Evolutionary conservation across 1,140 invertebrate genomes (phyloP), one percentile per base, ranked within the genome.

Genomic region (Aphidius gifuensis): DNA sequence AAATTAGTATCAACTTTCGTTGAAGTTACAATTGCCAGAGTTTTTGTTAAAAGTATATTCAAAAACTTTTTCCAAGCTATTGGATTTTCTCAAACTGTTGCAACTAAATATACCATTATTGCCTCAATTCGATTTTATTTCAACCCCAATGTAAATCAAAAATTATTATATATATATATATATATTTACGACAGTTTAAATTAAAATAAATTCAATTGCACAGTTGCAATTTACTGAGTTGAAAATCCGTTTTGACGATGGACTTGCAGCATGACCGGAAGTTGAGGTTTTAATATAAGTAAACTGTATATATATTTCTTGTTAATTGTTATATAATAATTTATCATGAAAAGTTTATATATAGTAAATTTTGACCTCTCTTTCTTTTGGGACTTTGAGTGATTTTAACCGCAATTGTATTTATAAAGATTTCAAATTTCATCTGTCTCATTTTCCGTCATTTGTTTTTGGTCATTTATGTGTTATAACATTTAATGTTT

Each of bases 1-100:
- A 58, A 58, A 58, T 58, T 58, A 58, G 56, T 58, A 58, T 58
- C 56, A 48, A 58, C 44, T 58, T 58, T 58, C 5, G 32, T 32
- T 23, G 21, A 58, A 48, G 44, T 16, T 16, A 49, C 2, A 16
- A 23, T 16, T 4, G 3, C 16, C 5, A 6, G 43, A 21, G 42
- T 9, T 7, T 9, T 21, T 47, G 45, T 45, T 39, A 8, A 9
- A 58, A 58, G 23, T 58, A 8, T 8, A 44, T 7, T 53, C n/a
- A 39, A 38, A 39, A 32, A 53, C 9, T 6, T n/a, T 6, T 11
- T 6, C 9, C 6, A 21, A 49, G 6, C 16, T 11, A 49, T 49
- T 32, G 4, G 4, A 32, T 32, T 32, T 32, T 32, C 23, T 32
- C 23, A 32, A 32, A 32, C 23, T 32, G 23, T 32, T 53, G 40